Evolutionary conservation across 2,888 invertebrate species (phyloP).

Genomic region (Lycocerus yunnanus): DNA sequence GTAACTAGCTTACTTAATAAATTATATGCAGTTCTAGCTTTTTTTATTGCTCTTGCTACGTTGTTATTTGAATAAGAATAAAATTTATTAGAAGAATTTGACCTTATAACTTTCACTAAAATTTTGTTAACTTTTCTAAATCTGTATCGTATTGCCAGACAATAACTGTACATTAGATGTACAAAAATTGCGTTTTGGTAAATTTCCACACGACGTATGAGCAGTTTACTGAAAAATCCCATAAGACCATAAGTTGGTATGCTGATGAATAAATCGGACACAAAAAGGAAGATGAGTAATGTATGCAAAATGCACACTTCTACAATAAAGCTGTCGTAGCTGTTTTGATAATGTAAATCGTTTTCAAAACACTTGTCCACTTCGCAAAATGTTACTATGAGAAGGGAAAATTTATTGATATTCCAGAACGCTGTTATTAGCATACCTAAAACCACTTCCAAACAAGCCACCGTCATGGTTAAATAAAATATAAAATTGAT

Average conservation of each 20-base stretch:
- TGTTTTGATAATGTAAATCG: background rate
- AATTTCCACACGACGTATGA: background rate
- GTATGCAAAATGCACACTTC: no score
- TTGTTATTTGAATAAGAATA: background rate
- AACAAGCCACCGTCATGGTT: background rate
- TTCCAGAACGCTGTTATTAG: background rate
- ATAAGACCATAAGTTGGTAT: background rate
- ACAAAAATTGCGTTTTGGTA: conserved; percentile 1
- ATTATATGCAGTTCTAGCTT: background rate
- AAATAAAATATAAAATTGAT: background rate
- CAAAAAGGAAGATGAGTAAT: background rate
- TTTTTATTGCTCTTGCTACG: background rate
- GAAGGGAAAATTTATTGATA: background rate
- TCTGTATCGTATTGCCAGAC: background rate
- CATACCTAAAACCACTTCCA: background rate
- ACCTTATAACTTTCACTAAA: background rate
- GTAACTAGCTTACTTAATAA: background rate
- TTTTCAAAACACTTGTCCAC: background rate
- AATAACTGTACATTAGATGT: background rate
- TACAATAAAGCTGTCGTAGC: background rate
- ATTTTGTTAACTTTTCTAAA: background rate
- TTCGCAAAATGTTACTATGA: background rate
- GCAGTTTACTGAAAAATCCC: background rate
- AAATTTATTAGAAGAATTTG: background rate
- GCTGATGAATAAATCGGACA: background rate